A percentile compares a stretch with the other conserved stretches of the same genome.
phyloP scores from a whole-genome alignment of 1,140 invertebrate species.

The Brachionus koreanus region DNA sequence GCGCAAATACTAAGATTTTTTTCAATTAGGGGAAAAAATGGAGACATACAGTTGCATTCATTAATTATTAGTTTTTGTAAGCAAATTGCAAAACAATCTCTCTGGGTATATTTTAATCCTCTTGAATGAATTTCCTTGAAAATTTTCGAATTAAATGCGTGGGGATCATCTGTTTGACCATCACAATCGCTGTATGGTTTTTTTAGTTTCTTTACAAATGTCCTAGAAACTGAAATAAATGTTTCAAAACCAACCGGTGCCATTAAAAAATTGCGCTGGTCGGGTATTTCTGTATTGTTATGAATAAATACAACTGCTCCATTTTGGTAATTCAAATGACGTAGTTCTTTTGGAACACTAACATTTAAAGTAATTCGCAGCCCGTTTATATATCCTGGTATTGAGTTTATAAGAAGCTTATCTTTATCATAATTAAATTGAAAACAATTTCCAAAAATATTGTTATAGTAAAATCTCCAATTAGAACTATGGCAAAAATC shows the following conservation, averaged over 20 bases:
- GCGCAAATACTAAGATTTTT: neutral
- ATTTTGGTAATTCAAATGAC: neutral
- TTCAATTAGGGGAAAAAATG: neutral
- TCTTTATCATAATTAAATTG: neutral
- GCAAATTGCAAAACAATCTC: neutral
- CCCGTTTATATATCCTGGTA: neutral
- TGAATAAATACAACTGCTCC: conserved; percentile 14
- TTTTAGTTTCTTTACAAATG: neutral
- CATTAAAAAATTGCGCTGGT: neutral
- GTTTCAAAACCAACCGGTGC: neutral
- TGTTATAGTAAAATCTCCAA: neutral
- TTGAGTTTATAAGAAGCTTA: neutral
- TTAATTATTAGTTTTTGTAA: neutral
- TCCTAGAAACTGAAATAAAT: neutral
- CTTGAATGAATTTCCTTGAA: neutral
- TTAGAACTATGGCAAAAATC: neutral
- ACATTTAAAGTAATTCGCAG: neutral
- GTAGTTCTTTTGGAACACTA: neutral
- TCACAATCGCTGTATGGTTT: conserved; percentile 18
- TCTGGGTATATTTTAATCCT: neutral
- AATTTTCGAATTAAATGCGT: neutral
- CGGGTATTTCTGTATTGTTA: neutral
- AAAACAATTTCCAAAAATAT: neutral
- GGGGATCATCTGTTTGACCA: neutral
- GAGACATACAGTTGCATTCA: neutral